Percentiles rank a stretch among this genome's conserved stretches.
phyloP scores from a whole-genome alignment of 2,888 invertebrate genomes.

The Sinopyrophorus schimmeli region DNA sequence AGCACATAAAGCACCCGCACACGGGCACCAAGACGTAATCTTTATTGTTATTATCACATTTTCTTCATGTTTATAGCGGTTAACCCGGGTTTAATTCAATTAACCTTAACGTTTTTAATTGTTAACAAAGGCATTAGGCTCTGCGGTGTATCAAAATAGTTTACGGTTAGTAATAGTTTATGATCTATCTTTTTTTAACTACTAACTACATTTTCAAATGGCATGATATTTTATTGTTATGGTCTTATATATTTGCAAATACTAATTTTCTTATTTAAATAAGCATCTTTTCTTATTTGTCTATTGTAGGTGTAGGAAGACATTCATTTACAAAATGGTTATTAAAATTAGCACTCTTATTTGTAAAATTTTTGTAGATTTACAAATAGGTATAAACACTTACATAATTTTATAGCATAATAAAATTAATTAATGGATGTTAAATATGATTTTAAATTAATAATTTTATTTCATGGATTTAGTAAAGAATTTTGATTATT shows the following conservation, averaged over 20 bases:
- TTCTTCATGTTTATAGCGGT: conserved; percentile 13
- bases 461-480: too few relatives aligned
- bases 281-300: conserved; percentile 5
- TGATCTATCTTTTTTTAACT: conserved; percentile 2
- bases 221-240: conserved; percentile 7
- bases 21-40: conserved; percentile 12
- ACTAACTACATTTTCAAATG: conserved; percentile 5
- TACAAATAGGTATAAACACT: too few relatives aligned
- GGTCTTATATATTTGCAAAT: neutral
- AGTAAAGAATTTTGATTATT: too few relatives aligned
- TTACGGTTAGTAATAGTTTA: conserved; percentile 4
- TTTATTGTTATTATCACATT: conserved; percentile 20
- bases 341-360: too few relatives aligned
- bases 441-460: too few relatives aligned
- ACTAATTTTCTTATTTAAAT: conserved; percentile 4
- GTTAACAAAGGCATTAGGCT: conserved; percentile 1
- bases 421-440: too few relatives aligned
- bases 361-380: too few relatives aligned
- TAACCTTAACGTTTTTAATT: conserved; percentile 12
- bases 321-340: too few relatives aligned
- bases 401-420: too few relatives aligned
- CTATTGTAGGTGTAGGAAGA: too few relatives aligned
- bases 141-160: too few relatives aligned
- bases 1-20: conserved; percentile 22
- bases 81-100: conserved; percentile 17